Evolutionary conservation across 2,888 invertebrate species (phyloP), one percentile per base, ranked within the genome.

Genomic region (Cremastobaeus sp.): DNA sequence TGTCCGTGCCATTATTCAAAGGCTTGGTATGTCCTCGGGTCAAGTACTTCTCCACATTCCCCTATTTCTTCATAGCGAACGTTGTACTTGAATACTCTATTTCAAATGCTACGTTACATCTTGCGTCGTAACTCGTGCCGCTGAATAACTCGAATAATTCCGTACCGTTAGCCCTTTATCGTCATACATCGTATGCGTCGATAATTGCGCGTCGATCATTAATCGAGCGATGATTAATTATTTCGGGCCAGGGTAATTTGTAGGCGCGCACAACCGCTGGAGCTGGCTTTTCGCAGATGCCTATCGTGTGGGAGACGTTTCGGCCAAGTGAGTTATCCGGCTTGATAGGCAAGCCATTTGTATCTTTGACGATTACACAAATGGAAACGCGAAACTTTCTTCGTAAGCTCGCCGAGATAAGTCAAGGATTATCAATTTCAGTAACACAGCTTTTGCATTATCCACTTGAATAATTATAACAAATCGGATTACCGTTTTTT

Each of bases 1-100:
- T 54, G 39, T 47, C 32, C 28, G 64, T 54, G 65, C 64, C 47
- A 70, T 74, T 74, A 74, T 74, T 74, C 60, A 70, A 70, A 60
- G 65, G 52, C 69, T 70, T 59, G 64, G 35, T 54, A 54, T 55
- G 60, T 59, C 70, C 70, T 74, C 65, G 55, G 65, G 65, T 69
- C 70, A 74, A 65, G 54, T 70, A 65, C 69, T 69, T 65, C 64
- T 69, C 59, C 50, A 54, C 62, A 55, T 69, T 59, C 59, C 60
- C 69, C 69, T 60, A 45, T 54, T 65, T 60, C 59, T 54, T 48
- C 62, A 47, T 30, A 62, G 60, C 47, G 35, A 55, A 15, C 45
- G 17, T 15, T 48, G 60, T 37, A 54, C 62, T 68, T 66, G 60
- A 48, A 65, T 59, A 54, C 54, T 59, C 66, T 41, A 60, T 60